Conservation (phyloP, 2,113 vertebrate genomes). For the Perca flavescens region DNA sequence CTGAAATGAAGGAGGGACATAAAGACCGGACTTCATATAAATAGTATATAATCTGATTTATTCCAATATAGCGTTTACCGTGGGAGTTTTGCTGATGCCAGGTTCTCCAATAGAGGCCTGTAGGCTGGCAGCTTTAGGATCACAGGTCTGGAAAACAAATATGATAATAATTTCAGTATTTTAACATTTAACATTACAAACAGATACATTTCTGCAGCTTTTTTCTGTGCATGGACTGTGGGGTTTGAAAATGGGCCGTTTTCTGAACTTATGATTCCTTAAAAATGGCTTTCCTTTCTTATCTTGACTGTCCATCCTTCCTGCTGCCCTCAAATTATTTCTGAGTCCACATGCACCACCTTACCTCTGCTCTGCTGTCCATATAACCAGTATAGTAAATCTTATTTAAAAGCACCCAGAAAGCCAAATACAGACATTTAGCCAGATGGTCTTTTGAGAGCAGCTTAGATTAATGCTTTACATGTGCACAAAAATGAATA, state of each 20-base stretch:
- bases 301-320: slow-evolving; percentile 62
- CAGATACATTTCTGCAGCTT: not conserved
- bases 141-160: slow-evolving; percentile 42
- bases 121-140: not conserved
- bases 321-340: slow-evolving; percentile 48
- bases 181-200: slow-evolving; percentile 1
- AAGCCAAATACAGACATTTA: not conserved
- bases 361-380: slow-evolving; percentile 6
- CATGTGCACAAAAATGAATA: not conserved
- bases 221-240: not conserved
- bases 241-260: not conserved
- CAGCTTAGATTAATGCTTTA: not conserved
- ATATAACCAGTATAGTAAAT: not conserved
- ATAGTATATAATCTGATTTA: not conserved
- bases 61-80: slow-evolving; percentile 8
- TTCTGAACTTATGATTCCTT: slow-evolving; percentile 19
- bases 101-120: not conserved
- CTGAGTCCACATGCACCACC: slow-evolving; percentile 12
- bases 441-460: not conserved
- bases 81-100: slow-evolving; percentile 37
- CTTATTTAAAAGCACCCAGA: not conserved
- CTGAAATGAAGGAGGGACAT: too few species aligned
- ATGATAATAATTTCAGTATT: not conserved
- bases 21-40: not conserved
- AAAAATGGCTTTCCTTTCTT: slow-evolving; percentile 41